Evolutionary conservation across 2,888 invertebrate genomes (phyloP), one percentile per base, ranked within the genome.

Genomic region (Aspidapion aeneum): DNA sequence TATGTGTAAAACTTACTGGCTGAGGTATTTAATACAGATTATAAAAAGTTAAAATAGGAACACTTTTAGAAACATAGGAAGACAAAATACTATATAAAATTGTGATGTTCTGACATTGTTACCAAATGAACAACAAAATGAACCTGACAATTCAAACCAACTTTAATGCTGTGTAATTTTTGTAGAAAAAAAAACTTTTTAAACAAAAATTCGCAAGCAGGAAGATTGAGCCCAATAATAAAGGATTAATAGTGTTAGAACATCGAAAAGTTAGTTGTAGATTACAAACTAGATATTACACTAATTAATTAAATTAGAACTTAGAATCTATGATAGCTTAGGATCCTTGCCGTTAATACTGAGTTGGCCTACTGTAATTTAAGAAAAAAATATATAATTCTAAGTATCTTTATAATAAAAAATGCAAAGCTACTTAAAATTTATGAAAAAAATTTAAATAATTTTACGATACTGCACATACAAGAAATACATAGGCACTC

Each of bases 21-120:
- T 78, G 78, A 78, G 78, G 78, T 75, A 77, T 76, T 77, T 76
- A 75, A 74, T 74, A 73, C 71, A 63, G 70, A 71, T 68, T 64
- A 64, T 63, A 74, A 74, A 69, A 68, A 75, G 12, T 3, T 35
- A 35, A 35, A 12, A 7, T 35, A 35, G 12, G 35, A 7, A 35
- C 3, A 35, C 12, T 35, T 35, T 35, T 35, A 35, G 35, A 35
- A 35, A 35, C 3, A 3, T 35, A n/a, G n/a, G 3, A 35, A 35
- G 35, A 35, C 35, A 35, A 3, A 7, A 7, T 35, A 35, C 3
- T 7, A 35, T 35, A 35, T 35, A 12, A 35, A 35, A 7, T 35
- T 35, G 3, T 35, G 35, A 35, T 3, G 35, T 35, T 35, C 12
- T 35, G 3, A 12, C 35, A 35, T 35, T 35, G 35, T 7, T 7